Base-by-base conservation (phyloP, 1,140 invertebrate species). In the Apis cerana region DNA sequence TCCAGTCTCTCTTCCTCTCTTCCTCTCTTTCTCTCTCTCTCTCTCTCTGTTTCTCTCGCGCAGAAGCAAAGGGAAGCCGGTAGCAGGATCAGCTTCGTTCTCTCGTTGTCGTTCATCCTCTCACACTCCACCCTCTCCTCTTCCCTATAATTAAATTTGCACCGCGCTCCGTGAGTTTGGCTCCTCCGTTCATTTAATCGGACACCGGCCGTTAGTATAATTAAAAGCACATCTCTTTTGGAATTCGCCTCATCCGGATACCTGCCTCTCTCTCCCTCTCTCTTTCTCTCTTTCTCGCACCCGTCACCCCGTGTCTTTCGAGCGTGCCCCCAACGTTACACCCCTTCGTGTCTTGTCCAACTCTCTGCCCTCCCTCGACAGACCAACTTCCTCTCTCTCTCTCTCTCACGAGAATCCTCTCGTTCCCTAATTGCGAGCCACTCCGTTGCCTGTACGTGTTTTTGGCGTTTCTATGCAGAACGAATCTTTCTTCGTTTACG, bases 181-280 rank as follows among this genome's bases (percentile, higher is more conserved):
- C 84, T 90, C 88, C 82, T 91, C 85, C 88, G 89, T 92, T 92
- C 90, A 90, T 93, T 92, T 91, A 92, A 93, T 93, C 91, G 91
- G 89, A 91, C 90, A 91, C 90, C 88, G 79, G 81, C 82, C 88
- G 90, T 91, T 89, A 88, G 88, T 90, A 91, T 93, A 92, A 93
- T 93, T 93, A 93, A 93, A 92, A 92, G 91, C 92, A 90, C 91
- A 92, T 92, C 91, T 92, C 91, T 91, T 91, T 91, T 83, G 89
- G 87, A 89, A 91, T 91, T 90, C 88, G 82, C 85, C 84, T 85
- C 83, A 82, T 88, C 85, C 70, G 71, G 58, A 74, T 79, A 64
- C 52, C 54, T 70, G 27, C 33, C 27, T 52, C 33, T 61, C 58
- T 33, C 54, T 33, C 27, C 59, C 13, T 61, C 11, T 5, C 13